phyloP scores from a whole-genome alignment of 2,888 invertebrate genomes.

The Mellilla xanthometata region DNA sequence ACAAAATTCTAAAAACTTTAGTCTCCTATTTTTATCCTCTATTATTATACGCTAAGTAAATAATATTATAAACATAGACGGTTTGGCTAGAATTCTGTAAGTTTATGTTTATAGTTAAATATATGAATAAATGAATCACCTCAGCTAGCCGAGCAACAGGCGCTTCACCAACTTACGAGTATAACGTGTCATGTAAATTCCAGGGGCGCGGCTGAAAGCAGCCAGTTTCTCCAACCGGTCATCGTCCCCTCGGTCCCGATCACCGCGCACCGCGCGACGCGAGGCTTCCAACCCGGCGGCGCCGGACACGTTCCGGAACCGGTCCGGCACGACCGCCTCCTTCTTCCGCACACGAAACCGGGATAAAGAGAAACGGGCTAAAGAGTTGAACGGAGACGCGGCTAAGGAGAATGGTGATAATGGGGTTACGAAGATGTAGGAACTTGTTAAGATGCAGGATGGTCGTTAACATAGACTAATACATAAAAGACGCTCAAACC shows the following conservation, averaged over 20 bases:
- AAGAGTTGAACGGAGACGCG: slow-evolving; percentile 30
- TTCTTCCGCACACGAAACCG: slow-evolving; percentile 62
- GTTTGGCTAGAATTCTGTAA: too few species aligned
- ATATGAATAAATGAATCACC: too few species aligned
- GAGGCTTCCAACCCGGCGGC: slow-evolving; percentile 16
- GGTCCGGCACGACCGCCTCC: slow-evolving; percentile 66
- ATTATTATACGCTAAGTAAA: too few species aligned
- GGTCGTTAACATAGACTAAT: too few species aligned
- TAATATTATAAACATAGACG: too few species aligned
- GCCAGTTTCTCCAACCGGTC: slow-evolving; percentile 36
- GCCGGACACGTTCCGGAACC: slow-evolving; percentile 53
- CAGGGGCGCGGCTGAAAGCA: slow-evolving; percentile 26
- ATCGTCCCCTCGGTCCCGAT: slow-evolving; percentile 41
- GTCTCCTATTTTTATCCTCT: too few species aligned
- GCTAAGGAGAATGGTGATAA: slow-evolving; percentile 53
- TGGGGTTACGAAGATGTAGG: slow-evolving; percentile 61
- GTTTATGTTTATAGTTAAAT: too few species aligned
- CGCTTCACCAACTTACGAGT: too few species aligned
- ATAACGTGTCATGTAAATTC: neutral
- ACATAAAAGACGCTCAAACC: too few species aligned
- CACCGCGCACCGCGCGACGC: slow-evolving; percentile 51
- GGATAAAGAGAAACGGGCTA: slow-evolving; percentile 43
- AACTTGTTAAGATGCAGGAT: neutral
- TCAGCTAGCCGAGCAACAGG: too few species aligned
- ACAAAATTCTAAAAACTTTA: too few species aligned